Percentiles rank a stretch among this genome's conserved stretches.
Conservation (phyloP, 2,113 vertebrate genomes). For the Labeo rohita region DNA sequence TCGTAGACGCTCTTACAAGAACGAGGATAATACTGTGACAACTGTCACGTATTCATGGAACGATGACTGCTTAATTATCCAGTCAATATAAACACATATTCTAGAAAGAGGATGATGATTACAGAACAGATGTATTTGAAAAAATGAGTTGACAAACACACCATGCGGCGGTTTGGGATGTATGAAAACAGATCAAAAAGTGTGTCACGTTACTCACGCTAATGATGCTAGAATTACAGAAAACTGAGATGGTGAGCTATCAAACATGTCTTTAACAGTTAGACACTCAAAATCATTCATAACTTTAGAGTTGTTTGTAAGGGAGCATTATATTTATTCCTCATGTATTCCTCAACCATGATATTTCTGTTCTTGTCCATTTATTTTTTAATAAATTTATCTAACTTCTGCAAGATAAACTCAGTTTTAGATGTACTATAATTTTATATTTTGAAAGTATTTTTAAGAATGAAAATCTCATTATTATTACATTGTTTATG, state of each 20-base stretch:
- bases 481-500: not conserved
- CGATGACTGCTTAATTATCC: constrained; percentile 54
- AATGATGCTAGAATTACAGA: constrained; percentile 31
- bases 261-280: constrained; percentile 67
- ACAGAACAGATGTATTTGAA: not conserved
- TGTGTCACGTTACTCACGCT: constrained; percentile 30
- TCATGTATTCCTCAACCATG: not conserved
- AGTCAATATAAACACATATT: constrained; percentile 46
- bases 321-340: not conserved
- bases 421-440: not conserved
- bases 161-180: not conserved
- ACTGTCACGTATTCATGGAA: constrained; percentile 69
- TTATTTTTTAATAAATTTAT: not conserved
- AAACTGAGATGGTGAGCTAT: constrained; percentile 44
- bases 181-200: constrained; percentile 20
- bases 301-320: constrained; percentile 45
- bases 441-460: not conserved
- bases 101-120: constrained; percentile 33
- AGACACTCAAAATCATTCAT: constrained; percentile 72
- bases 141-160: constrained; percentile 47
- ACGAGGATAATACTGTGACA: constrained; percentile 54
- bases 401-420: not conserved
- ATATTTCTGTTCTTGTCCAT: not conserved
- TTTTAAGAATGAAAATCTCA: not conserved
- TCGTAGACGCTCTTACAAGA: constrained; percentile 57